Base-by-base conservation (phyloP, 2,888 invertebrate species). In the Oxytorus armatus region DNA sequence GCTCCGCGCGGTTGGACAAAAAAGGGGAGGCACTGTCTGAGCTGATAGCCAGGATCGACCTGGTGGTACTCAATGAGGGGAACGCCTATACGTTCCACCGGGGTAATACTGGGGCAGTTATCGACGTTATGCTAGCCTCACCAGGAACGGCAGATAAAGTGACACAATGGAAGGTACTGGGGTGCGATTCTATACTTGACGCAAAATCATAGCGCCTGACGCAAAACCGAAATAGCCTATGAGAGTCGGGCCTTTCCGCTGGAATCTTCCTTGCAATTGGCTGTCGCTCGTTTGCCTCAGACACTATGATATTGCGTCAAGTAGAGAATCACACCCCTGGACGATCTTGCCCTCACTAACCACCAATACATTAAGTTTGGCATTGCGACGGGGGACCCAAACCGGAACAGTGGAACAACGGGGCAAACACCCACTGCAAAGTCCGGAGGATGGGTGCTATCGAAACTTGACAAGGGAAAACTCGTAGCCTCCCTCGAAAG, bases 341-440 rank as follows among this genome's bases (percentile, higher is more conserved):
- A 79, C 23, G 70, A 79, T 4, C 66, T 55, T 23, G 77, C 77
- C 0, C 80, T 75, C 16, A 81, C 80, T 18, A 80, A 82, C 59
- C 78, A 82, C 44, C 75, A 77, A 25, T 81, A 72, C 25, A 68
- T 83, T 11, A 44, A 49, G 25, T 70, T 70, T n/a, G n/a, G 3
- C 10, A n/a, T n/a, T n/a, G n/a, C 42, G 4, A 36, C 0, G 33
- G 5, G 36, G n/a, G 11, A 5, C 44, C 7, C 4, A 49, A 36
- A n/a, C 14, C 0, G 1, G 11, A 14, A 0, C 36, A 14, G 14
- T 16, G 33, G 14, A 0, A 3, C n/a, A 21, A 3, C 39, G 36
- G 16, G 16, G 36, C 33, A 3, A 21, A n/a, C 11, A n/a, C 8
- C 44, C 23, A n/a, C 61, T 10, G 25, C 7, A 4, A 44, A 42